Evolutionary conservation across 2,888 invertebrate species (phyloP).

Genomic region (Nysson spinosus): DNA sequence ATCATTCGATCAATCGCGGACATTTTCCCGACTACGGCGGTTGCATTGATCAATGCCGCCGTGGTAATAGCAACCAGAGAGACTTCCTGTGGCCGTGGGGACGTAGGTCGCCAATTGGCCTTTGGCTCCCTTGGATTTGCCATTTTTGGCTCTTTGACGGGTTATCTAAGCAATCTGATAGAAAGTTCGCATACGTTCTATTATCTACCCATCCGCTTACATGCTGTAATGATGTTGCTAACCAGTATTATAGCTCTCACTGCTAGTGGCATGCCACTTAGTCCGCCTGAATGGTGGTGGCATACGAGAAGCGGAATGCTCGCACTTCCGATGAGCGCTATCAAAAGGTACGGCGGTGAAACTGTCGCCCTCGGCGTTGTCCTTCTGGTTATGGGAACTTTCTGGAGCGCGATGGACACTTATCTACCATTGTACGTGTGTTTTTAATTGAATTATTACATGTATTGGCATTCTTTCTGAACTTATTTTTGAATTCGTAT

Average conservation of each 20-base stretch:
- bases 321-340: constrained; percentile 88
- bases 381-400: constrained; percentile 84
- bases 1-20: constrained; percentile 85
- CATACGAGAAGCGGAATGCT: constrained; percentile 88
- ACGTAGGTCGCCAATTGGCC: constrained; percentile 88
- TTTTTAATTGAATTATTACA: neutral
- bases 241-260: constrained; percentile 65
- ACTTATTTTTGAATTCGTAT: too few species aligned
- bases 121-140: constrained; percentile 87
- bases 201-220: constrained; percentile 80
- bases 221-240: constrained; percentile 80
- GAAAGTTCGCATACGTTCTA: constrained; percentile 75
- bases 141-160: constrained; percentile 83
- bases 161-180: constrained; percentile 64
- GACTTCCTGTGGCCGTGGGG: constrained; percentile 88
- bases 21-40: constrained; percentile 86
- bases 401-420: constrained; percentile 90
- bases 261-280: constrained; percentile 84
- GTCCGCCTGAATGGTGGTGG: constrained; percentile 94
- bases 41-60: constrained; percentile 85
- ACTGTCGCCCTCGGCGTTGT: constrained; percentile 85
- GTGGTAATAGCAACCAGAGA: constrained; percentile 90
- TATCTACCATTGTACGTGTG: constrained; percentile 84
- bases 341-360: constrained; percentile 87
- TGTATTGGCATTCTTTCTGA: too few species aligned